Conservation (phyloP, 2,113 vertebrate species). For the Tiliqua scincoides region DNA sequence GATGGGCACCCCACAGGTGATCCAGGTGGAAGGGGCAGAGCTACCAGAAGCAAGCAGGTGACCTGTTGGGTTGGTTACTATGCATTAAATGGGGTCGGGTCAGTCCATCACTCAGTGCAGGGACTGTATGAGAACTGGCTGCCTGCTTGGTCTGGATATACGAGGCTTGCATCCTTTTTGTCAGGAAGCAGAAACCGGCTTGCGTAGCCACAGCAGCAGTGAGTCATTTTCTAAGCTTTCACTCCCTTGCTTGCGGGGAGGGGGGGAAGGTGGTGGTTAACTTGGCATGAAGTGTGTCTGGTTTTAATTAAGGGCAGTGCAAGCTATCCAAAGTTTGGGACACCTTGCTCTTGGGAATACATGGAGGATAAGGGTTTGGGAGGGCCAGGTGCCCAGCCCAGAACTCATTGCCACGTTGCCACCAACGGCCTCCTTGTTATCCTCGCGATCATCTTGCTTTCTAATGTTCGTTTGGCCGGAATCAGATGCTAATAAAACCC, state of each 20-base stretch:
- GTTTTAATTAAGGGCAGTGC: not conserved
- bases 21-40: too few relatives aligned
- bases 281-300: not conserved
- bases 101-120: not conserved
- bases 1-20: too few relatives aligned
- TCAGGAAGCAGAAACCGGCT: too few relatives aligned
- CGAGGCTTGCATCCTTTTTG: not conserved
- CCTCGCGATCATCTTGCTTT: conserved; percentile 35
- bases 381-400: too few relatives aligned
- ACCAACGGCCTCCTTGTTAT: conserved; percentile 15
- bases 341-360: not conserved
- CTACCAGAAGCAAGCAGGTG: too few relatives aligned
- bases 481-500: conserved; percentile 72
- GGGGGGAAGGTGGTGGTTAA: too few relatives aligned
- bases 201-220: too few relatives aligned
- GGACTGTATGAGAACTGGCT: not conserved
- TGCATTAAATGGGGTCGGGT: not conserved
- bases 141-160: not conserved
- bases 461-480: conserved; percentile 46
- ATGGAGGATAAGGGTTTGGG: too few relatives aligned
- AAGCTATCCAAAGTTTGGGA: not conserved
- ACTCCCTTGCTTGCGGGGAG: too few relatives aligned
- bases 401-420: not conserved
- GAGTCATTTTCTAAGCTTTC: too few relatives aligned
- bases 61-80: not conserved